Conservation (phyloP, 2,888 invertebrate genomes). For the Celastrina argiolus region DNA sequence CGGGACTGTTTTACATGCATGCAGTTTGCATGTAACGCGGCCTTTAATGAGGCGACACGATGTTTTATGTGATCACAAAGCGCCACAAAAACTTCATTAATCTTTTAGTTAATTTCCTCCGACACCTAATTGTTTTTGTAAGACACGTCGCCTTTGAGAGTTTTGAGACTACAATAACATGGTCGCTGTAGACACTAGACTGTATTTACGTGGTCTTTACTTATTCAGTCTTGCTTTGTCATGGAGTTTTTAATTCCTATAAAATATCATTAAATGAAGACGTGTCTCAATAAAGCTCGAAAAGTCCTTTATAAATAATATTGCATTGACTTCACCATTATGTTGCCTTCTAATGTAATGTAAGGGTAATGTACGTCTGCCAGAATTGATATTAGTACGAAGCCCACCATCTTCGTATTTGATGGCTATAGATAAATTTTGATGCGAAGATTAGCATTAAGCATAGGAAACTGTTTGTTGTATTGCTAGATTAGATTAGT, state of each 20-base stretch:
- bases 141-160: neutral
- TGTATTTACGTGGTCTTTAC: neutral
- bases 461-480: too few species aligned
- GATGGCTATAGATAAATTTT: neutral
- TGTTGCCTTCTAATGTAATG: neutral
- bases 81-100: conserved; percentile 33
- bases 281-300: neutral
- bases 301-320: neutral
- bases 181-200: neutral
- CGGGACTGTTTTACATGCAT: conserved; percentile 74
- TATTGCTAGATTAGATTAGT: too few species aligned
- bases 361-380: neutral
- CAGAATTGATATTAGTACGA: neutral
- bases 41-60: conserved; percentile 63
- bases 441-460: neutral
- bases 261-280: too few species aligned
- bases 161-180: conserved; percentile 7
- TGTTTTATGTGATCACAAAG: conserved; percentile 37
- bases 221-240: too few species aligned
- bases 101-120: conserved; percentile 29
- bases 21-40: conserved; percentile 71
- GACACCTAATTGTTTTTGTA: conserved; percentile 12
- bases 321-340: neutral
- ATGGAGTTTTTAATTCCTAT: too few species aligned
- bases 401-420: neutral